These are phyloP conservation scores for Acleris holmiana DNA, from an alignment of 2,888 invertebrate species.

Conservation along the genomic window DNA sequence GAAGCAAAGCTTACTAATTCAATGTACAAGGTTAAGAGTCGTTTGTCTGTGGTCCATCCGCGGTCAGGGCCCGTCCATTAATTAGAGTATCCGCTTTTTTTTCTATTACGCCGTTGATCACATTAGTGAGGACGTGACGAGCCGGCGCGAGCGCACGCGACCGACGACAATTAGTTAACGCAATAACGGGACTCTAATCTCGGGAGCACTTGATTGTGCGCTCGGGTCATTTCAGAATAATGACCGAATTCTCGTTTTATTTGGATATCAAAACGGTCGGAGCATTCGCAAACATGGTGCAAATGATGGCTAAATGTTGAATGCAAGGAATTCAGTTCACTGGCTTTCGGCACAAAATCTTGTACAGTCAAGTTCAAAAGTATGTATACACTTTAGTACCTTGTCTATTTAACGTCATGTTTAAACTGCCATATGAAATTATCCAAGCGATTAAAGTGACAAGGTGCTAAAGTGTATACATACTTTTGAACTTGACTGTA, in stretches of 20 bases:
- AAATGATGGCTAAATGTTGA: too few species aligned
- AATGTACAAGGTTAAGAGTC: constrained; percentile 46
- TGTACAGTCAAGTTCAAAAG: too few species aligned
- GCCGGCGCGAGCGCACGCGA: constrained; percentile 68
- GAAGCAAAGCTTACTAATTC: constrained; percentile 29
- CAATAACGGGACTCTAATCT: constrained; percentile 49
- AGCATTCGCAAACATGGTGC: not conserved
- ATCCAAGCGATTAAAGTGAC: too few species aligned
- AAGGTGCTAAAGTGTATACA: too few species aligned
- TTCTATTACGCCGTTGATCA: constrained; percentile 73
- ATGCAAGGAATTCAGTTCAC: too few species aligned
- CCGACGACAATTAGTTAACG: constrained; percentile 57
- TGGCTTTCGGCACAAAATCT: too few species aligned
- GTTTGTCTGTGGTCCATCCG: constrained; percentile 59
- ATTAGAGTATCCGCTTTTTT: constrained; percentile 80
- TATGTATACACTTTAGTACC: too few species aligned
- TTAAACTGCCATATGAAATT: too few species aligned
- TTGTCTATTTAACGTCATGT: too few species aligned
- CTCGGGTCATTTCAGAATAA: not conserved
- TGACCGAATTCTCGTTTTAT: not conserved
- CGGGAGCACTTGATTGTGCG: constrained; percentile 28
- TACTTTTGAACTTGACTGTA: too few species aligned
- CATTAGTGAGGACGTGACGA: constrained; percentile 64
- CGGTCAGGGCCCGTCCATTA: constrained; percentile 74
- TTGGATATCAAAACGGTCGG: not conserved